Evolutionary conservation across 2,797 vertebrate species (phyloP).

Genomic region (Intellagama lesueurii): DNA sequence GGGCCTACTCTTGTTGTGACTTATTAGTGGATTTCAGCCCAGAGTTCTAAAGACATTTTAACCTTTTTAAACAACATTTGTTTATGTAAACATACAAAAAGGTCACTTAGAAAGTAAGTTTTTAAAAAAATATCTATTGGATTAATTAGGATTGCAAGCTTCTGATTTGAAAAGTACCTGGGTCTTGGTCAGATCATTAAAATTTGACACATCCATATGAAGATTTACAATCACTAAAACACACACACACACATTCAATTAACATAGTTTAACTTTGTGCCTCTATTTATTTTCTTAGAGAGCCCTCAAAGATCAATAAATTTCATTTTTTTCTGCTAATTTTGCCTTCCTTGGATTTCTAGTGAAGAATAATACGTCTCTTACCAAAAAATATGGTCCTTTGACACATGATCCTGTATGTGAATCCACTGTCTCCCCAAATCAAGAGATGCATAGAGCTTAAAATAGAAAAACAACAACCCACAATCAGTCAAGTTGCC

Average conservation of each 20-base stretch:
- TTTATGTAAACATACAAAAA: neutral
- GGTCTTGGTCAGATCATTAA: neutral
- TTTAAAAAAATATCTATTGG: neutral
- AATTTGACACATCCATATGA: too few species aligned
- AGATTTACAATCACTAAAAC: too few species aligned
- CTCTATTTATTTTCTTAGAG: neutral
- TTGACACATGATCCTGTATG: constrained; percentile 92
- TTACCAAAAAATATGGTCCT: constrained; percentile 94
- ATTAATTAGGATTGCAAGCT: neutral
- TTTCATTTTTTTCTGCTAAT: neutral
- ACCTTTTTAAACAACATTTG: neutral
- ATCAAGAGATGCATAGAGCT: constrained; percentile 91
- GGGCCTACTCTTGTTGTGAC: too few species aligned
- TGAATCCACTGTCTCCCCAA: constrained; percentile 91
- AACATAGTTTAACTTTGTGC: neutral
- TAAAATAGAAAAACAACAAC: constrained; percentile 29
- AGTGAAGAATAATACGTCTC: constrained; percentile 23
- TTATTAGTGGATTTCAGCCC: too few species aligned
- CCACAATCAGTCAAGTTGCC: neutral
- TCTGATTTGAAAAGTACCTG: too few species aligned
- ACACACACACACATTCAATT: too few species aligned
- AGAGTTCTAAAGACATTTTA: neutral
- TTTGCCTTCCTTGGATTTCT: neutral
- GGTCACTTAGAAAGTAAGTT: neutral
- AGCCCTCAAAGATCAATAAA: neutral